A percentile compares a stretch with the other conserved stretches of the same genome.
phyloP scores from a whole-genome alignment of 2,888 invertebrate genomes.

The Oithona nana region DNA sequence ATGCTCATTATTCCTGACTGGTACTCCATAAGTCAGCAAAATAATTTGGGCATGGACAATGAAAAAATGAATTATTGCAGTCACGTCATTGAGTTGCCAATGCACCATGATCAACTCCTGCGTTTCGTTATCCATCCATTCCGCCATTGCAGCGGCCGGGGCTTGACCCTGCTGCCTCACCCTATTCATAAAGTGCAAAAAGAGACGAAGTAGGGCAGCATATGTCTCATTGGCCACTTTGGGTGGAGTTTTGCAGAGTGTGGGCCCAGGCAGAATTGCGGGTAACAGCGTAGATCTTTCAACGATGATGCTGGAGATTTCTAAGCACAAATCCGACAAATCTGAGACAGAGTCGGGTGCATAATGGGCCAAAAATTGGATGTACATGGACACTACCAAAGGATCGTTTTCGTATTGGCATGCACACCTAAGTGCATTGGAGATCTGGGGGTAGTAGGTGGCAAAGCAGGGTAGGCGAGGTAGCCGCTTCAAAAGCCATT shows the following conservation, averaged over 20 bases:
- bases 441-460: conserved; percentile 35
- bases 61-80: conserved; percentile 53
- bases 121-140: conserved; percentile 20
- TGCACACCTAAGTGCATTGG: conserved; percentile 56
- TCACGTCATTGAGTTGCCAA: conserved; percentile 49
- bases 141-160: conserved; percentile 21
- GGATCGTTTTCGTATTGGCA: conserved; percentile 80
- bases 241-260: conserved; percentile 28
- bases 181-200: conserved; percentile 52
- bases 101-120: conserved; percentile 34
- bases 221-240: conserved; percentile 22
- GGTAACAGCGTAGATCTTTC: conserved; percentile 70
- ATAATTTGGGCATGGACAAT: conserved; percentile 69
- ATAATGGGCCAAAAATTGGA: conserved; percentile 59
- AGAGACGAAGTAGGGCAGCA: conserved; percentile 37
- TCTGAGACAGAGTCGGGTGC: conserved; percentile 44
- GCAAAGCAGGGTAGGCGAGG: conserved; percentile 60
- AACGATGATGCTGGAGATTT: conserved; percentile 73
- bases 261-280: conserved; percentile 45
- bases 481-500: conserved; percentile 30
- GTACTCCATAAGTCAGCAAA: conserved; percentile 40
- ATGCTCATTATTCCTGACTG: conserved; percentile 17
- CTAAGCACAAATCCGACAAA: conserved; percentile 44
- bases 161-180: conserved; percentile 27
- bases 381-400: conserved; percentile 56